Conservation (phyloP, 1,140 invertebrate species). For the Calephelis virginiensis region DNA sequence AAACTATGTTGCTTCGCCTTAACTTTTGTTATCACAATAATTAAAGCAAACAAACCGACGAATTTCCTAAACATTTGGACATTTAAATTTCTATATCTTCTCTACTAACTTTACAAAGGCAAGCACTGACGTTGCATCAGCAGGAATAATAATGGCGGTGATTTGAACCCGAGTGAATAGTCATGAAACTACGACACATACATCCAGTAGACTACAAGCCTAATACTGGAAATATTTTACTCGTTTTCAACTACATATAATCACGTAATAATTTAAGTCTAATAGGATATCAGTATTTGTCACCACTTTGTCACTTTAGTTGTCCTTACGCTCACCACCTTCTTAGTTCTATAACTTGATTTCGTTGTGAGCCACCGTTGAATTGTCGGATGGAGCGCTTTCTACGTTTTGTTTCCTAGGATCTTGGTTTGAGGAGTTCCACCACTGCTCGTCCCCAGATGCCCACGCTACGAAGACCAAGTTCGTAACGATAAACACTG, state of each 20-base stretch:
- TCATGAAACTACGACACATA: too few species aligned
- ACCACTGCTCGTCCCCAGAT: constrained; percentile 85
- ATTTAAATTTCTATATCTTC: too few species aligned
- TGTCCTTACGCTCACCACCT: background rate
- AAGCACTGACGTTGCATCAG: too few species aligned
- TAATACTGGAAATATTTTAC: background rate
- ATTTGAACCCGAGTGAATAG: too few species aligned
- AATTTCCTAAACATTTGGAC: background rate
- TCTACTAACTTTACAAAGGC: too few species aligned
- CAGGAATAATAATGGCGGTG: too few species aligned
- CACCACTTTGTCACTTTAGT: constrained; percentile 8
- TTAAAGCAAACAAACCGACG: background rate
- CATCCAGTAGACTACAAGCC: background rate
- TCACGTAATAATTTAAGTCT: background rate
- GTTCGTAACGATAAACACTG: constrained; percentile 85
- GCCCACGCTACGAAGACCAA: constrained; percentile 86
- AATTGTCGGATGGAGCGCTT: constrained; percentile 27
- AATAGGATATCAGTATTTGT: constrained; percentile 10
- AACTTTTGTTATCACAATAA: background rate
- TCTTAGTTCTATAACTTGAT: constrained; percentile 33
- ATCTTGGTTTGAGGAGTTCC: constrained; percentile 79
- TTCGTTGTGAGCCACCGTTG: constrained; percentile 53
- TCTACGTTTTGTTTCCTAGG: constrained; percentile 53
- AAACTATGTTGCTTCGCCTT: background rate
- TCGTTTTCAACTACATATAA: background rate